Base-by-base conservation (phyloP, 2,888 invertebrate genomes). In the Eumerus sabulonum region DNA sequence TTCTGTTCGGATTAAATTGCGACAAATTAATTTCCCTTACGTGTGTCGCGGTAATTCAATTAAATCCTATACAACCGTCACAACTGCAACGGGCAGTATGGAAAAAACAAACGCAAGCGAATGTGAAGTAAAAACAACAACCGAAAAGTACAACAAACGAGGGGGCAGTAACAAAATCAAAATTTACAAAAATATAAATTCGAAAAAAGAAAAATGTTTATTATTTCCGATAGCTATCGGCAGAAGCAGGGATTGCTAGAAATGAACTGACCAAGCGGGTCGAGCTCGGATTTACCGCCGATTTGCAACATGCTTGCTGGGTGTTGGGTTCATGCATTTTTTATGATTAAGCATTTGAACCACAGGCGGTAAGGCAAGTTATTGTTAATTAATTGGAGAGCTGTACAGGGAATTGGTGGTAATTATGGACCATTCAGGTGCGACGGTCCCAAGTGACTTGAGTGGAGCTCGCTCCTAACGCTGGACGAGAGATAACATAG, bases 31-130 rank as follows among this genome's bases (percentile, higher is more conserved):
- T 79, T 74, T 74, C 63, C 68, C 74, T 64, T 73, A 59, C 79
- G 79, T 79, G 73, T 70, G 70, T 38, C 63, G 59, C 63, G 68
- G 74, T 79, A 79, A 79, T 79, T 79, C 68, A 79, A 79, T 79
- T 79, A 74, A 79, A 67, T 63, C 47, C 66, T 51, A 77, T 72
- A 72, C 56, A 48, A 19, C 59, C 40, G 62, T 19, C 38, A 5
- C 11, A 14, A 53, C 27, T 27, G 27, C 27, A 27, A 27, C 7
- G 27, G 7, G 7, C 27, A 27, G 2, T 27, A 27, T 7, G 7
- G 40, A 13, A 54, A 57, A 27, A n/a, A 14, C 7, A 7, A 27
- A 7, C 7, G 27, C 7, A 7, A 27, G 27, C 7, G 27, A 27
- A 4, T 27, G 27, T 27, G 27, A 2, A 27, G 27, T 27, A 27